Percentiles rank a stretch among this genome's conserved stretches.
Evolutionary conservation across 2,888 invertebrate genomes (phyloP).

Genomic region (Linnaemya tessellans): DNA sequence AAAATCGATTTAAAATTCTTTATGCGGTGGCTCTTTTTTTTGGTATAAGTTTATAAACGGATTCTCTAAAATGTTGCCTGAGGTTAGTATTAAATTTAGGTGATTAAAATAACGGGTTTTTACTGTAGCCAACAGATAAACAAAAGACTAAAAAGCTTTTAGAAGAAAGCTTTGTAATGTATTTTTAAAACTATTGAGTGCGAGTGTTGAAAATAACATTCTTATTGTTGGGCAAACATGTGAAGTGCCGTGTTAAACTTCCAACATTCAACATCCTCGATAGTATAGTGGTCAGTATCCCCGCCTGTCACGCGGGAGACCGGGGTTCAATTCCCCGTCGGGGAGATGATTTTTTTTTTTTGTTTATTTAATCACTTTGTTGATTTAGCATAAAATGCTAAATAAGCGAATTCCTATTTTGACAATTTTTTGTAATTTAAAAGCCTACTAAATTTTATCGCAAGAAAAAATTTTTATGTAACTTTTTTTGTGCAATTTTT

Average conservation of each 20-base stretch:
- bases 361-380: too few relatives aligned
- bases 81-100: constrained; percentile 65
- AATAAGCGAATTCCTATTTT: too few relatives aligned
- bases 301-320: constrained; percentile 83
- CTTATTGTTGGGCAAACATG: not conserved
- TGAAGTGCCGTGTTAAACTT: constrained; percentile 7
- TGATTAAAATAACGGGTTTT: constrained; percentile 59
- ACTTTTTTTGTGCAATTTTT: too few relatives aligned
- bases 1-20: constrained; percentile 55
- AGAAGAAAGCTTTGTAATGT: constrained; percentile 40
- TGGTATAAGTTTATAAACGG: constrained; percentile 19
- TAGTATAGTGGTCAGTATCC: constrained; percentile 83
- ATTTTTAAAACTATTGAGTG: not conserved
- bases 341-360: constrained; percentile 74
- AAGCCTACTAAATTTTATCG: too few relatives aligned
- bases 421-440: too few relatives aligned
- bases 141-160: constrained; percentile 37
- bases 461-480: too few relatives aligned
- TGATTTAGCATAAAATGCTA: too few relatives aligned
- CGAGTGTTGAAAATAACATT: not conserved
- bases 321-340: constrained; percentile 83
- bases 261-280: constrained; percentile 76
- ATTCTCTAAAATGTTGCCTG: constrained; percentile 57
- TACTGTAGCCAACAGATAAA: constrained; percentile 21
- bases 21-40: constrained; percentile 19